A percentile compares a stretch with the other conserved stretches of the same genome.
Conservation (phyloP, 1,140 invertebrate species). For the Atta cephalotes region DNA sequence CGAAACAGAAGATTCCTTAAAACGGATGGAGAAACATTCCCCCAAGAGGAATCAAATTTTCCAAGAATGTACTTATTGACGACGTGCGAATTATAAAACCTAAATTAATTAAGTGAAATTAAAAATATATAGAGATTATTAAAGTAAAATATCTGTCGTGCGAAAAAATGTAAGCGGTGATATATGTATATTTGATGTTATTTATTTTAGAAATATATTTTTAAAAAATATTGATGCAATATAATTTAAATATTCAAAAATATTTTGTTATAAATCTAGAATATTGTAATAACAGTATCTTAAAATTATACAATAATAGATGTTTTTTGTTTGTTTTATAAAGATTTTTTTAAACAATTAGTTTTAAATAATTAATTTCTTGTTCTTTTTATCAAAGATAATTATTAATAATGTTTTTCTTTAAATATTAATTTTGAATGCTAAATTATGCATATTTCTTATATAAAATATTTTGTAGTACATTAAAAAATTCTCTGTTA, state of each 20-base stretch:
- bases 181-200: not conserved
- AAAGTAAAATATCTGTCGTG: too few species aligned
- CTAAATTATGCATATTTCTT: not conserved
- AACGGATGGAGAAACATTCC: conserved; percentile 24
- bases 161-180: too few species aligned
- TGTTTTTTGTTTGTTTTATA: not conserved
- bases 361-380: not conserved
- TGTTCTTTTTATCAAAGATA: not conserved
- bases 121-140: not conserved
- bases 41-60: conserved; percentile 24
- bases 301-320: not conserved
- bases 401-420: not conserved
- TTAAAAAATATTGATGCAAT: not conserved
- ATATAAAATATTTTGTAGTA: not conserved
- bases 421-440: conserved; percentile 9
- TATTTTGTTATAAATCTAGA: not conserved
- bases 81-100: not conserved
- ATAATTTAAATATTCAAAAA: not conserved
- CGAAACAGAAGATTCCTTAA: conserved; percentile 26
- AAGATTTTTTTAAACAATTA: not conserved
- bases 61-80: conserved; percentile 15
- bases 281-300: not conserved
- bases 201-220: conserved; percentile 8
- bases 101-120: conserved; percentile 24
- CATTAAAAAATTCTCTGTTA: not conserved